These are phyloP conservation scores for Agrypnus murinus DNA, from an alignment of 2,888 invertebrate species.

Conservation along the genomic window DNA sequence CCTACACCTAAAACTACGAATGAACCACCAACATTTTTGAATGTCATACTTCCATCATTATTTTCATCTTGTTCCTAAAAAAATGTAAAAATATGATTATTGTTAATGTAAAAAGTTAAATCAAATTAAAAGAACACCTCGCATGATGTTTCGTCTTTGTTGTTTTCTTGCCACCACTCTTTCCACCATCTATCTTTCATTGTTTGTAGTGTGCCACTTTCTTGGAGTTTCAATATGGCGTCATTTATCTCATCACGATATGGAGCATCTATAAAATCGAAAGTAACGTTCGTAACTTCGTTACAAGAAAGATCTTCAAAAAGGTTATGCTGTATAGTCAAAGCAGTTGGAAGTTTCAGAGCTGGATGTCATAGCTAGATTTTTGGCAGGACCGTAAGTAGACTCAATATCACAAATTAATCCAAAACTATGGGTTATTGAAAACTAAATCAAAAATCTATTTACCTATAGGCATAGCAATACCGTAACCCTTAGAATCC, in stretches of 20 bases:
- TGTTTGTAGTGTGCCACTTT: conserved; percentile 86
- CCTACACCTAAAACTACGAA: conserved; percentile 89
- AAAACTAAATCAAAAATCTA: no score
- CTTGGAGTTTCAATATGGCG: conserved; percentile 91
- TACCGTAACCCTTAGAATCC: conserved; percentile 94
- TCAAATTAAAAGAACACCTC: conserved; percentile 1
- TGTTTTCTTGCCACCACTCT: conserved; percentile 92
- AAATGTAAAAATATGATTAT: no score
- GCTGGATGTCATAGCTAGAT: no score
- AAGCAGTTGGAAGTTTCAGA: no score
- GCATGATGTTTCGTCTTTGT: conserved; percentile 66
- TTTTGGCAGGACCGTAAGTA: no score
- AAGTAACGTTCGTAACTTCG: background rate
- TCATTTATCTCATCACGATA: conserved; percentile 89
- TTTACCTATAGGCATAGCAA: conserved; percentile 92
- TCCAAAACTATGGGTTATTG: no score
- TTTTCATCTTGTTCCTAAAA: background rate
- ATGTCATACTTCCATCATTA: conserved; percentile 75
- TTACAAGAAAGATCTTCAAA: no score
- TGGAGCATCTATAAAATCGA: conserved; percentile 77
- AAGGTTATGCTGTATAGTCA: no score
- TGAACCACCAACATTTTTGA: conserved; percentile 94
- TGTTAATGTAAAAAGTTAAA: no score
- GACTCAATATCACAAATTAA: no score
- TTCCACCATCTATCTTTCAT: conserved; percentile 97